Conservation (phyloP, 2,113 vertebrate species). For the Rhinichthys klamathensis region DNA sequence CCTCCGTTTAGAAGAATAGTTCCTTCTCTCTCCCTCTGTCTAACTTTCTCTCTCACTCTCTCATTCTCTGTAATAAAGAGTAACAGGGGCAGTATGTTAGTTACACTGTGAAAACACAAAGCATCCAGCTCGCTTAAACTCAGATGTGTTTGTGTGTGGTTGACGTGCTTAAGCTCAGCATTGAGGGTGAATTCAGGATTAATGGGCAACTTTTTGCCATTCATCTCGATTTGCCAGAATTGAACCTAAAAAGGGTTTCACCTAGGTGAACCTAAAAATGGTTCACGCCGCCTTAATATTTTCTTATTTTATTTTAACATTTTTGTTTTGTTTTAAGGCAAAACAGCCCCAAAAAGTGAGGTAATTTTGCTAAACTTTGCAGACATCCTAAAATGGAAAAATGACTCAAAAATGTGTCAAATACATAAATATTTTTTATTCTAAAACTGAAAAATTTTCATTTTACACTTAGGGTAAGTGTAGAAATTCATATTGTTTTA, state of each 20-base stretch:
- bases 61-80: conserved; percentile 79
- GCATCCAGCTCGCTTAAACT: conserved; percentile 47
- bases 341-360: not conserved
- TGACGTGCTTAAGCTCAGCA: not conserved
- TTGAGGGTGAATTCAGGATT: not conserved
- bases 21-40: conserved; percentile 80
- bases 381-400: not conserved
- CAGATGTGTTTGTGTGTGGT: conserved; percentile 49
- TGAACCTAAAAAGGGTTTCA: no score
- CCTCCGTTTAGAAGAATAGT: conserved; percentile 88
- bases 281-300: not conserved
- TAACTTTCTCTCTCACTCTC: conserved; percentile 63
- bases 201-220: not conserved
- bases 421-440: not conserved
- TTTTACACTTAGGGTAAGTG: not conserved
- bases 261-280: not conserved
- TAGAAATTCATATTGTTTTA: not conserved
- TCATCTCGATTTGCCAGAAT: not conserved
- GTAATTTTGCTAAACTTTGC: not conserved
- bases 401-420: not conserved
- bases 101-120: conserved; percentile 55
- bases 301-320: not conserved
- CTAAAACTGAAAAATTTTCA: not conserved
- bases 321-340: not conserved
- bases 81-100: conserved; percentile 74